phyloP scores from a whole-genome alignment of 2,797 vertebrate species.

The Sandelia bainsii region DNA sequence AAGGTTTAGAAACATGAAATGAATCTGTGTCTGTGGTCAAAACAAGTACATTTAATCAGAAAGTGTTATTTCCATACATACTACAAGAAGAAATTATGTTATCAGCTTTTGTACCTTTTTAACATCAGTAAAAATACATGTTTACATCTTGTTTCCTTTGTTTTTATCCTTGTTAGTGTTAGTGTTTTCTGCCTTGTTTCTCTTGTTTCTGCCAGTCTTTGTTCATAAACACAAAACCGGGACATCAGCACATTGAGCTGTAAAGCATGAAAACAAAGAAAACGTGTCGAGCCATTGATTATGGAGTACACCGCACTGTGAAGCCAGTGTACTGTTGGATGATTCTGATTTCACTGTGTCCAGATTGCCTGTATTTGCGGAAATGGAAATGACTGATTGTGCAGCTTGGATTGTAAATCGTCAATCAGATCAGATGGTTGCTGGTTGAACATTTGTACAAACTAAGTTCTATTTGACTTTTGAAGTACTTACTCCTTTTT shows the following conservation, averaged over 20 bases:
- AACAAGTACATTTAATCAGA: neutral
- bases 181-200: slow-evolving; percentile 13
- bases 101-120: neutral
- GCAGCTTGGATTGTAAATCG: slow-evolving; percentile 22
- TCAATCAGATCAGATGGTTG: slow-evolving; percentile 25
- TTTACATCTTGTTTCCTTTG: slow-evolving; percentile 5
- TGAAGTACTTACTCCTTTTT: neutral
- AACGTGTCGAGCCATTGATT: slow-evolving; percentile 48
- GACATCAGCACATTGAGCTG: slow-evolving; percentile 31
- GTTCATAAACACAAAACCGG: slow-evolving; percentile 46
- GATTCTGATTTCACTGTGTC: slow-evolving; percentile 47
- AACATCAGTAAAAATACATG: neutral
- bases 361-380: slow-evolving; percentile 57
- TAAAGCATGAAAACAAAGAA: slow-evolving; percentile 49
- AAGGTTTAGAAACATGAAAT: slow-evolving; percentile 1
- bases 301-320: neutral
- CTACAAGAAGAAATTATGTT: neutral
- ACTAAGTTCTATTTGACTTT: slow-evolving; percentile 1
- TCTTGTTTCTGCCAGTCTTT: slow-evolving; percentile 24
- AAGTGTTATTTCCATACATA: neutral
- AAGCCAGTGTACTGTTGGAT: slow-evolving; percentile 8
- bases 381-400: slow-evolving; percentile 28
- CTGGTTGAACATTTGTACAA: slow-evolving; percentile 25
- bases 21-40: neutral
- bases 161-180: slow-evolving; percentile 12